These are phyloP conservation scores for Sipha maydis DNA, from an alignment of 2,888 invertebrate species.

Conservation along the genomic window DNA sequence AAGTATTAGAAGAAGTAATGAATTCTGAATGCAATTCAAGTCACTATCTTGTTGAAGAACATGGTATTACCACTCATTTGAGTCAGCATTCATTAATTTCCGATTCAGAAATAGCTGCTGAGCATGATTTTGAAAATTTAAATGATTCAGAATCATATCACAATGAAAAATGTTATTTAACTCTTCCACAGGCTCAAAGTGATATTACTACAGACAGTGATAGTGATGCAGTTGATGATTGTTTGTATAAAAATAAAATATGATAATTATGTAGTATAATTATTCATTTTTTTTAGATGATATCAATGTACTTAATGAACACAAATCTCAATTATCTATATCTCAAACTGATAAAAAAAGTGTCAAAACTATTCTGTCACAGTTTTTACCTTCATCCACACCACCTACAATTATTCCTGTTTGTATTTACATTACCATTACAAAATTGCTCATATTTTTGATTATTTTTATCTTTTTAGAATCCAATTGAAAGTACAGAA, in stretches of 20 bases:
- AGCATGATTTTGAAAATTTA: slow-evolving; percentile 55
- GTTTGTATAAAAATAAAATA: slow-evolving; percentile 21
- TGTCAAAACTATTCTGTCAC: slow-evolving; percentile 76
- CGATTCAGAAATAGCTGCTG: slow-evolving; percentile 62
- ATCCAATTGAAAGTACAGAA: slow-evolving; percentile 75
- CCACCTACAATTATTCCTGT: slow-evolving; percentile 65
- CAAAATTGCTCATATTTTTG: slow-evolving; percentile 1
- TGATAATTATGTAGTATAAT: background rate
- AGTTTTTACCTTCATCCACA: slow-evolving; percentile 73
- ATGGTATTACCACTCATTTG: slow-evolving; percentile 48
- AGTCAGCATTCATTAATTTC: slow-evolving; percentile 63
- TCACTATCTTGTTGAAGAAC: slow-evolving; percentile 52
- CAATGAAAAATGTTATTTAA: slow-evolving; percentile 27
- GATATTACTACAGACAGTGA: slow-evolving; percentile 58
- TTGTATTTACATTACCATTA: slow-evolving; percentile 7
- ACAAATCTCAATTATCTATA: slow-evolving; percentile 46
- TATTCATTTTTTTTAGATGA: slow-evolving; percentile 12
- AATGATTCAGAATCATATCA: slow-evolving; percentile 14
- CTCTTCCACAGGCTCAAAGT: slow-evolving; percentile 32
- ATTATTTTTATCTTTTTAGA: slow-evolving; percentile 67
- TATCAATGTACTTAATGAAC: slow-evolving; percentile 46
- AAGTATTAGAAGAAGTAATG: slow-evolving; percentile 61
- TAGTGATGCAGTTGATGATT: slow-evolving; percentile 56
- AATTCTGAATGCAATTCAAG: slow-evolving; percentile 30
- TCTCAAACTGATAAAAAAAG: slow-evolving; percentile 71